Evolutionary conservation across 2,113 vertebrate species (phyloP), one percentile per base, ranked within the genome.

Genomic region (Channa argus): DNA sequence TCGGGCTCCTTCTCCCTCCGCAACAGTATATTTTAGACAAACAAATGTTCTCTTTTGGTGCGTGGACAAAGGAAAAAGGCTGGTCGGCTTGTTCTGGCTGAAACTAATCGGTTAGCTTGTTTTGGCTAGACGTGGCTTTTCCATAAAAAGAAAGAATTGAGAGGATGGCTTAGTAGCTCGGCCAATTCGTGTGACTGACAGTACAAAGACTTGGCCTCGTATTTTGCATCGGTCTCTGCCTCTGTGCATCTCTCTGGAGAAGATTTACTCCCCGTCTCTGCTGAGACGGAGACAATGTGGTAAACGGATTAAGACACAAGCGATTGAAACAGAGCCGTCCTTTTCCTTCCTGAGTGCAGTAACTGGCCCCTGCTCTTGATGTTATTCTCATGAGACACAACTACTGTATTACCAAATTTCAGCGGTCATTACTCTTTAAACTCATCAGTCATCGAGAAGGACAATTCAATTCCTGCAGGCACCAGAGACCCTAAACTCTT

Each of bases 101-200:
- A 76, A 79, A 71, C 53, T 54, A 78, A 72, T 65, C 45, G 24
- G 49, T 59, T 80, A 62, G 67, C 75, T 84, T 89, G 74, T 79
- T 67, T 78, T 89, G 74, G 77, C 77, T 9, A 41, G 51, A 39
- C 13, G 54, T 46, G 62, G 56, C 82, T 75, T 75, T 68, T 80
- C 58, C 71, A 45, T 10, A 53, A 54, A 45, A 15, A 58, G 44
- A 12, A 58, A 54, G 43, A 76, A 74, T n/a, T n/a, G 58, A 73
- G 83, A 51, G 37, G n/a, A 59, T 12, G 56, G 13, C 43, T 84
- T 58, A 0, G 50, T 50, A 51, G 36, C 77, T 73, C 8, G 5
- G 33, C 71, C 67, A 59, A 43, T 84, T 61, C 55, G 71, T 82
- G 69, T 67, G 71, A 68, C 65, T 77, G 81, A 83, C 72, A 88